These are phyloP conservation scores for Drosophila insularis DNA, from an alignment of 1,140 invertebrate genomes.

Conservation along the genomic window DNA sequence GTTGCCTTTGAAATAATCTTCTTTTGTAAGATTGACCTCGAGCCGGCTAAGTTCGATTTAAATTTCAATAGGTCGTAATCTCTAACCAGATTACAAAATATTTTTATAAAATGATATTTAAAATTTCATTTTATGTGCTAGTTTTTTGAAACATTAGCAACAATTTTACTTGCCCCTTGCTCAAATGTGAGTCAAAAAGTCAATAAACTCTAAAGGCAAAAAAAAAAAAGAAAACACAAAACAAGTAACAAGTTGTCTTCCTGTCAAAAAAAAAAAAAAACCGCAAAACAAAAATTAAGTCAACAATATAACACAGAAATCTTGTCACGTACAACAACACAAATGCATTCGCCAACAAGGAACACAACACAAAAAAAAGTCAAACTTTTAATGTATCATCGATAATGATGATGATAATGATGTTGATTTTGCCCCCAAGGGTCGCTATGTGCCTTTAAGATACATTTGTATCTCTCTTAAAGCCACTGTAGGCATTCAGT, in stretches of 20 bases:
- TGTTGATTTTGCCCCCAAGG: slow-evolving; percentile 1
- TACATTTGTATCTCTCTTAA: slow-evolving; percentile 58
- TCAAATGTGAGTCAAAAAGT: slow-evolving; percentile 59
- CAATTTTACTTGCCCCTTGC: slow-evolving; percentile 34
- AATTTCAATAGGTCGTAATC: no score
- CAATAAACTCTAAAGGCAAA: slow-evolving; percentile 47
- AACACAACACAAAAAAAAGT: no score
- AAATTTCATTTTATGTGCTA: no score
- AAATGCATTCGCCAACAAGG: slow-evolving; percentile 64
- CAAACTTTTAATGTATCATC: slow-evolving; percentile 64
- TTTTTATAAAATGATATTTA: no score
- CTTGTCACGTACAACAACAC: slow-evolving; percentile 70
- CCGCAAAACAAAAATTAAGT: slow-evolving; percentile 62
- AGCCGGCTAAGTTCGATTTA: no score
- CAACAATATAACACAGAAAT: slow-evolving; percentile 53
- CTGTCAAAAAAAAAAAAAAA: slow-evolving; percentile 29
- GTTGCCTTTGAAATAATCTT: no score
- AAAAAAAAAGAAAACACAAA: slow-evolving; percentile 19
- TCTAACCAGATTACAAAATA: no score
- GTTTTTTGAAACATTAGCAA: slow-evolving; percentile 29
- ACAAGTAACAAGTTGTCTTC: slow-evolving; percentile 42
- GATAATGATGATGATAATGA: slow-evolving; percentile 30
- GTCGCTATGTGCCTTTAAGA: slow-evolving; percentile 28
- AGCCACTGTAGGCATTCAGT: slow-evolving; percentile 31
- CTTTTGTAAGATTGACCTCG: no score